A percentile compares a stretch with the other conserved stretches of the same genome.
Conservation (phyloP, 1,140 invertebrate genomes). For the Hylaeus volcanicus region DNA sequence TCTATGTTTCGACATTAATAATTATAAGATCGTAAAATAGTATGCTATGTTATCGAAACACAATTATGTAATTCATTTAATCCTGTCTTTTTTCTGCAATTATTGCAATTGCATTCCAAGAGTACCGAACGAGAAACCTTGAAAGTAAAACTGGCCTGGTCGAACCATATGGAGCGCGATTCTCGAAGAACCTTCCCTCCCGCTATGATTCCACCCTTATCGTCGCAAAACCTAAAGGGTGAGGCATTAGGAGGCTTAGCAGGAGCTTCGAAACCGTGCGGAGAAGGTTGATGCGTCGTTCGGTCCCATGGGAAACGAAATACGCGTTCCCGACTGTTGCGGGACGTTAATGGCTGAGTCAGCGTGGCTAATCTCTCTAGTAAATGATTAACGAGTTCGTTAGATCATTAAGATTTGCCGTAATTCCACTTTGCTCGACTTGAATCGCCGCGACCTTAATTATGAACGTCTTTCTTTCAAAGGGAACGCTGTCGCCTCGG, state of each 20-base stretch:
- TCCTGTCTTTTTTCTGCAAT: too few species aligned
- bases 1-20: too few species aligned
- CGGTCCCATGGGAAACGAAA: constrained; percentile 9
- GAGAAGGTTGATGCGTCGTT: constrained; percentile 24
- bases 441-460: constrained; percentile 6
- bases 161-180: not conserved
- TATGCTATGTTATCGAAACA: too few species aligned
- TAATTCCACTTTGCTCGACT: not conserved
- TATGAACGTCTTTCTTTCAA: not conserved
- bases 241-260: constrained; percentile 6
- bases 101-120: too few species aligned
- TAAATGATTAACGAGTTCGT: constrained; percentile 41
- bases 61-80: too few species aligned
- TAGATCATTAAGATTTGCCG: constrained; percentile 30
- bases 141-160: too few species aligned
- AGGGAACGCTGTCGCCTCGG: not conserved
- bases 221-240: constrained; percentile 4
- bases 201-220: not conserved
- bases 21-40: too few species aligned
- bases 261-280: constrained; percentile 40
- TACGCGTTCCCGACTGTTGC: not conserved
- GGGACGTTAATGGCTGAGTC: constrained; percentile 19
- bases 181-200: too few species aligned
- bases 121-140: too few species aligned
- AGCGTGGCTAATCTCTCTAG: constrained; percentile 13